Evolutionary conservation across 2,797 vertebrate genomes (phyloP), one percentile per base, ranked within the genome.

Genomic region (Pangasius mekongensis): DNA sequence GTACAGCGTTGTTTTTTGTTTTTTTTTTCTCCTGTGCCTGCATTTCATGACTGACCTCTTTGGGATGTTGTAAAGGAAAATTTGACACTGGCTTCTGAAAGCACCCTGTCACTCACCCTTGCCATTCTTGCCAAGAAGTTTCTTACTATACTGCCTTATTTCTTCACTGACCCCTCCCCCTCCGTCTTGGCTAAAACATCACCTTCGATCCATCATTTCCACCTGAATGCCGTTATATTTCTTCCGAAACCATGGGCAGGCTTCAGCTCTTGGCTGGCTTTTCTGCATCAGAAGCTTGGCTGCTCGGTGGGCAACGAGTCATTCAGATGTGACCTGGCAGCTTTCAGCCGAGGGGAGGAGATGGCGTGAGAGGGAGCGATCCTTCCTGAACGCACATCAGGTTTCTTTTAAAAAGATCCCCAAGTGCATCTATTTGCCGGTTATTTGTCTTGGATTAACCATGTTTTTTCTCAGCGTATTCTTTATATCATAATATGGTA

Each of bases 251-350:
- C 56, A 49, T 36, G 78, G 80, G 56, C 78, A 71, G 54, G 43
- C 30, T 86, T 76, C 30, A 10, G 69, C n/a, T 89, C 84, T 89
- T 77, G 71, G 74, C 83, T 69, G 88, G 69, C 86, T 86, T 86
- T 74, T 74, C 86, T 88, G 88, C 84, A 54, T 67, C 86, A 86
- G 83, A 49, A 27, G 69, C 81, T 87, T 77, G 87, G 49, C 52
- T 87, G 86, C 86, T 86, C 87, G 71, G 90, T 86, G 87, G 81
- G 74, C 56, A 66, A 52, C 81, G 36, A 84, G 62, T 87, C 76
- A 77, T 85, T 89, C 73, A 73, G 85, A 91, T 89, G 74, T 87
- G 87, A 90, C 88, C 86, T 88, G 86, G 87, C 89, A 92, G 90
- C 71, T 60, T 89, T 81, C 73, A 16, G 56, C 74, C 54, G 43